Base-by-base conservation (phyloP, 2,888 invertebrate genomes). In the Imbricaverruca yamaguchii region DNA sequence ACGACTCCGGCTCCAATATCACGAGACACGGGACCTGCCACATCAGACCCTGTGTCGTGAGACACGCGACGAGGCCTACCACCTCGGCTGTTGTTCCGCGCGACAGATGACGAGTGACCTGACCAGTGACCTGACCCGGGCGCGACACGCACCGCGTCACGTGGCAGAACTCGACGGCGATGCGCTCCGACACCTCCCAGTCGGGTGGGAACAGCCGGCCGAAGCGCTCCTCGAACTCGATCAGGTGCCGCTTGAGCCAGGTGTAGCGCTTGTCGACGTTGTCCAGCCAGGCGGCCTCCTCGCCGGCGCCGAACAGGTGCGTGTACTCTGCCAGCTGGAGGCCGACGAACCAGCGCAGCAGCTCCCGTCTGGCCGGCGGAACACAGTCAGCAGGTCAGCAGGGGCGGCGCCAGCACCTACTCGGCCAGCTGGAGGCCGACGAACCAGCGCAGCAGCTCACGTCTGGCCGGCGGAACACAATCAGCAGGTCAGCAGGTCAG, bases 211-310 rank as follows among this genome's bases (percentile, higher is more conserved):
- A 98, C 86, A 98, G 91, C 53, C 91, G 89, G 0, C 93, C 94
- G 84, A 94, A 91, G 85, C 94, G 92, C 83, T 96, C 94, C 87
- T 99, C 99, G 88, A 98, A 98, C 85, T 96, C 94, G 10, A 98
- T 91, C 83, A 99, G 89, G 87, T 96, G 95, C 21, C 94, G 90
- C 87, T 99, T 98, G 80, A 99, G 92, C 99, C 99, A 99, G 9
- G 95, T 93, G 88, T 94, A 96, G 80, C 97, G 90, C 82, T 94
- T 93, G 86, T 97, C 97, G 81, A 99, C 93, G 86, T 96, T 96
- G 86, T 97, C 94, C 83, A 99, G 87, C 98, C 99, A 99, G 1
- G 98, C 97, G 80, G 92, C 93, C 87, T 98, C 98, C 87, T 99
- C 97, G 85, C 95, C 95, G 85, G 95, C 93, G 81, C 96, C 94